Evolutionary conservation across 1,140 invertebrate genomes (phyloP).

Genomic region (Cydia strobilella): DNA sequence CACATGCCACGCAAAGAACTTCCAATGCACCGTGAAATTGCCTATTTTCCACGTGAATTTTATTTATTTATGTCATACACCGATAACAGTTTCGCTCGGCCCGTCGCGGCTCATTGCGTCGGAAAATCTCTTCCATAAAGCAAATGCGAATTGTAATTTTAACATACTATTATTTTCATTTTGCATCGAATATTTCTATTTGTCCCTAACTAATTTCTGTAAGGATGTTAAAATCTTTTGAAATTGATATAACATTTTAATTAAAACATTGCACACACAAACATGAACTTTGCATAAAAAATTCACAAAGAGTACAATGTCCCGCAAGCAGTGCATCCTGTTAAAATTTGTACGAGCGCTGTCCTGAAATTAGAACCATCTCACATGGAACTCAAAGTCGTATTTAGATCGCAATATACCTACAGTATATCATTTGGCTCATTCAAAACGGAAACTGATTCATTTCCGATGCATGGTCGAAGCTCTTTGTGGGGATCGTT

Average conservation of each 20-base stretch:
- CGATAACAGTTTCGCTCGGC: slow-evolving; percentile 66
- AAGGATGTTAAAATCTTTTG: background rate
- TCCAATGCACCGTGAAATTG: slow-evolving; percentile 78
- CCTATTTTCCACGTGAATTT: slow-evolving; percentile 78
- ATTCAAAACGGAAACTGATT: slow-evolving; percentile 76
- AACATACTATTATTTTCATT: background rate
- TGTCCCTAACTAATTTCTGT: background rate
- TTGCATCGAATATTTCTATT: background rate
- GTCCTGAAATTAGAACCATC: slow-evolving; percentile 48
- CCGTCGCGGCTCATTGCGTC: slow-evolving; percentile 48
- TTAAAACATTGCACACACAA: slow-evolving; percentile 53
- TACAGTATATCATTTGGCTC: slow-evolving; percentile 74
- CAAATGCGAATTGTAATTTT: slow-evolving; percentile 33
- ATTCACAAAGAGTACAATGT: slow-evolving; percentile 59
- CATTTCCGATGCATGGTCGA: slow-evolving; percentile 79
- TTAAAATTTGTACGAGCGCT: slow-evolving; percentile 44
- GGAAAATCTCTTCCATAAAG: slow-evolving; percentile 45
- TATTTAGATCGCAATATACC: slow-evolving; percentile 62
- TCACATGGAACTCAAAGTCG: slow-evolving; percentile 48
- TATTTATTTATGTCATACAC: slow-evolving; percentile 78
- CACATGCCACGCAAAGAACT: slow-evolving; percentile 70
- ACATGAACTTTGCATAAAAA: slow-evolving; percentile 68
- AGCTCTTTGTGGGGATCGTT: slow-evolving; percentile 76
- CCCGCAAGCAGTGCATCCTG: slow-evolving; percentile 50
- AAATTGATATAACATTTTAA: slow-evolving; percentile 39